Base-by-base conservation (phyloP, 2,797 vertebrate genomes). In the Lophius americanus region DNA sequence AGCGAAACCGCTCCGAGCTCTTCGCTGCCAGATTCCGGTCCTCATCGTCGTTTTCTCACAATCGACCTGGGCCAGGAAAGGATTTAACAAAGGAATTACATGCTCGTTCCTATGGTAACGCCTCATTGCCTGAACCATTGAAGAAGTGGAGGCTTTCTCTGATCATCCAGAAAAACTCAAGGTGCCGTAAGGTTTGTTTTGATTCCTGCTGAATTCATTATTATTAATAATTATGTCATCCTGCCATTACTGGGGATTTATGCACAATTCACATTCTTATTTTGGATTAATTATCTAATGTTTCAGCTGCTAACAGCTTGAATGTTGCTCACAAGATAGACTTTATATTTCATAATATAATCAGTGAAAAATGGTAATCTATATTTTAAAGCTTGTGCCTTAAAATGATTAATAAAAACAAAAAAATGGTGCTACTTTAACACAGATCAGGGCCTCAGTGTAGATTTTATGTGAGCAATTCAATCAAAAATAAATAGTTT, bases 81-180 rank as follows among this genome's bases (percentile, higher is more conserved):
- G 81, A 83, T 81, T 85, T 78, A 75, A 69, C 69, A 43, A 78
- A 79, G 74, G 78, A 84, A 73, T 75, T 83, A 43, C 51, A 73
- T 74, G 65, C 52, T 60, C 42, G 85, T 89, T 89, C 85, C 85
- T 79, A 86, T 85, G 75, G 88, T 83, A 79, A 86, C 82, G 10
- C 58, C 32, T 62, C 47, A 8, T 76, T 86, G 78, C 67, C 46
- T 0, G n/a, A 67, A 70, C 69, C 62, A 78, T 70, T 78, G 52
- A 86, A 78, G 61, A 66, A 81, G 74, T 65, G 68, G 87, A 87
- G 79, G 78, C 77, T 82, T 81, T 75, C 78, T 9, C 52, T 39
- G 57, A 83, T 81, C 70, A 78, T 72, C 68, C 74, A 68, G 49
- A 54, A 68, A 55, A 68, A 55, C 73, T 68, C 70, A 83, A 90